These are phyloP conservation scores for Dynastes maya DNA, from an alignment of 2,888 invertebrate species.

Conservation along the genomic window DNA sequence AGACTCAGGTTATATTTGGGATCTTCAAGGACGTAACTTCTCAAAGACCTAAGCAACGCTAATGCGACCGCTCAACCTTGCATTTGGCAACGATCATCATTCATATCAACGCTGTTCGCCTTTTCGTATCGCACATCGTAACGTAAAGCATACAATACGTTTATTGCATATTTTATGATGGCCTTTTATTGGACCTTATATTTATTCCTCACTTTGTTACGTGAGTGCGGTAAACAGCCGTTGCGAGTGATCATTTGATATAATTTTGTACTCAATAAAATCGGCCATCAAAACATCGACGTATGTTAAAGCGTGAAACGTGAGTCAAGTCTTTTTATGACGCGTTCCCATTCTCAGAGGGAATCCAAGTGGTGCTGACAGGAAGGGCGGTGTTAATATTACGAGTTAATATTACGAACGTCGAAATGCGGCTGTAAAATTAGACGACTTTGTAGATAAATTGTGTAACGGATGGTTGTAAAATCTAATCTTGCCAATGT, in stretches of 20 bases:
- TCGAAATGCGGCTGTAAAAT: constrained; percentile 38
- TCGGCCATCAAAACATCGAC: constrained; percentile 38
- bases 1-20: too few species aligned
- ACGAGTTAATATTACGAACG: constrained; percentile 25
- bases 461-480: constrained; percentile 25
- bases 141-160: constrained; percentile 1
- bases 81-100: neutral
- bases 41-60: too few species aligned
- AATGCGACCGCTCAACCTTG: too few species aligned
- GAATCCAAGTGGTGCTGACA: constrained; percentile 28
- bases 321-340: constrained; percentile 32
- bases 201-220: constrained; percentile 35
- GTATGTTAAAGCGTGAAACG: constrained; percentile 38
- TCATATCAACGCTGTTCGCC: neutral
- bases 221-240: constrained; percentile 39
- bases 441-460: constrained; percentile 40
- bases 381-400: constrained; percentile 4
- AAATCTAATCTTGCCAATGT: constrained; percentile 30
- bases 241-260: constrained; percentile 42
- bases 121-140: constrained; percentile 10
- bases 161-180: constrained; percentile 29
- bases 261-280: constrained; percentile 40
- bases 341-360: constrained; percentile 22
- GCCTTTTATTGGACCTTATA: constrained; percentile 21
- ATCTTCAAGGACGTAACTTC: too few species aligned